Evolutionary conservation across 2,888 invertebrate genomes (phyloP).

Genomic region (Plebejus melissa): DNA sequence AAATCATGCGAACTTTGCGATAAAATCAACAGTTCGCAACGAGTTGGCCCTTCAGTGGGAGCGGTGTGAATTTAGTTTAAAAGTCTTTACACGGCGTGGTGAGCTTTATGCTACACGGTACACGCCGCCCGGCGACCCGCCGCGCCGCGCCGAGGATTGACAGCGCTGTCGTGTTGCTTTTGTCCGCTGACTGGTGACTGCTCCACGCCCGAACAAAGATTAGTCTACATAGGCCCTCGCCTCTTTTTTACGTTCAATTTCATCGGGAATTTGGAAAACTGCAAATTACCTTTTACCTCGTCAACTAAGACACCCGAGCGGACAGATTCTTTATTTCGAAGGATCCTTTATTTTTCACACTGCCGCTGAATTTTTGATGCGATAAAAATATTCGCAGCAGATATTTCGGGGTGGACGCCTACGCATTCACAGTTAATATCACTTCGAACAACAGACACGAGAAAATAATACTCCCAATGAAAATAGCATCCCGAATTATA

Average conservation of each 20-base stretch:
- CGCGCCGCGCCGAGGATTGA: slow-evolving; percentile 47
- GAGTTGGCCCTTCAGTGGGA: slow-evolving; percentile 2
- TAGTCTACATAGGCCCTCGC: slow-evolving; percentile 55
- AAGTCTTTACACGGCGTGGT: slow-evolving; percentile 25
- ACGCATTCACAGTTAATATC: not conserved
- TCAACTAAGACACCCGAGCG: not conserved
- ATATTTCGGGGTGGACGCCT: not conserved
- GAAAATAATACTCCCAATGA: slow-evolving; percentile 39
- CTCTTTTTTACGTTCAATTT: slow-evolving; percentile 41
- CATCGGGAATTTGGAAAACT: slow-evolving; percentile 11
- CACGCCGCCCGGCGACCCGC: slow-evolving; percentile 9
- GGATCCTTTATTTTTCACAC: not conserved
- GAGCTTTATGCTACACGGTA: slow-evolving; percentile 21
- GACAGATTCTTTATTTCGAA: not conserved
- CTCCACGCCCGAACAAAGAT: slow-evolving; percentile 51
- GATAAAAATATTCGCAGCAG: not conserved
- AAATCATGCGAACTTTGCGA: slow-evolving; percentile 4
- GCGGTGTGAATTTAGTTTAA: slow-evolving; percentile 26
- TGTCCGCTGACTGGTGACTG: slow-evolving; percentile 46
- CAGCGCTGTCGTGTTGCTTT: slow-evolving; percentile 52
- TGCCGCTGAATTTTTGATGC: not conserved
- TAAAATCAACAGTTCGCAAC: slow-evolving; percentile 18
- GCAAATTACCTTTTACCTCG: slow-evolving; percentile 2
- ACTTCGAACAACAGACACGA: not conserved
- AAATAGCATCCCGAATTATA: slow-evolving; percentile 74